Base-by-base conservation (phyloP, 2,113 vertebrate species). In the Atherinomorus stipes region DNA sequence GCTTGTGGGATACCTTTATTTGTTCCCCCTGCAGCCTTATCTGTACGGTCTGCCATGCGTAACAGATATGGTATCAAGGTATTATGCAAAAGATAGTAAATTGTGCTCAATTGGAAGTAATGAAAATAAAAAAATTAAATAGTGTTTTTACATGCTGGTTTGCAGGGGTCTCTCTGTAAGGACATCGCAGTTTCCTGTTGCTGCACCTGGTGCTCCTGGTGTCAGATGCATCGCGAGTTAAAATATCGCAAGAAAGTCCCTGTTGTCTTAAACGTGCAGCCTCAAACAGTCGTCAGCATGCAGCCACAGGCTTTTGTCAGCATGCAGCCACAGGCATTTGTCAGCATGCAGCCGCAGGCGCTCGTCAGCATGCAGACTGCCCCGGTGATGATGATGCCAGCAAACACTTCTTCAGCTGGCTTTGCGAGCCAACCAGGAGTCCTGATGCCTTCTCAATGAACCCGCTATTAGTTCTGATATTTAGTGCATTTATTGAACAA, bases 171-270 rank as follows among this genome's bases (percentile, higher is more conserved):
- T 9, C 13, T 81, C 25, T 79, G 63, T 9, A 60, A 71, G 0
- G 90, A 91, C 50, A 77, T 91, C 1, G 0, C 4, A 0, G 1
- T 9, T 7, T 73, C 85, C 49, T 87, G 90, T 28, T 65, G 66
- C 76, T 91, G 90, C 1, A 2, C 6, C 22, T 79, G 78, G 71
- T 88, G 86, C 53, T 45, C 77, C 2, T 89, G 80, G 79, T 90
- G 83, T 66, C 89, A 90, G 79, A 86, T 87, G 78, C 26, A 75
- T 44, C 85, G 84, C 0, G 82, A 91, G 76, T 11, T 89, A 9
- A 86, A 47, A 34, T 2, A 54, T 26, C 76, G 40, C 26, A 73
- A 70, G 21, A 52, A 69, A 19, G 11, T 5, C 0, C 1, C 34
- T 0, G 4, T 22, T n/a, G 45, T 63, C 3, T 1, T 90, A 34